These are phyloP conservation scores for Aporophyla lueneburgensis DNA, from an alignment of 2,888 invertebrate species.

Conservation along the genomic window DNA sequence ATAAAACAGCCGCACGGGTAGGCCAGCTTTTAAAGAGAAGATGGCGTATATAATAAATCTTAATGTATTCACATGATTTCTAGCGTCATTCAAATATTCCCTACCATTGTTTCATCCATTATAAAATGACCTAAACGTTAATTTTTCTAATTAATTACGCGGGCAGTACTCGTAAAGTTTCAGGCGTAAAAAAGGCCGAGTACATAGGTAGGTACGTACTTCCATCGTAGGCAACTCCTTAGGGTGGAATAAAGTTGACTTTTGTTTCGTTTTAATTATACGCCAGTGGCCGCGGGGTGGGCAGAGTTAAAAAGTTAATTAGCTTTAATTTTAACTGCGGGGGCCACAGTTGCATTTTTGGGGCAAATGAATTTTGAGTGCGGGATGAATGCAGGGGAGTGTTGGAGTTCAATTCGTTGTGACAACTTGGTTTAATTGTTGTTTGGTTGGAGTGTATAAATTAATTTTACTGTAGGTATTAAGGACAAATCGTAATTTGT, in stretches of 20 bases:
- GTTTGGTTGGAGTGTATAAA: slow-evolving; percentile 16
- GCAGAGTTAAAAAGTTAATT: slow-evolving; percentile 87
- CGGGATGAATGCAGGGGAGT: slow-evolving; percentile 34
- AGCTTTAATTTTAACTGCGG: slow-evolving; percentile 86
- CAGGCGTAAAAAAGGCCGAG: slow-evolving; percentile 67
- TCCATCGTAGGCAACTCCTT: slow-evolving; percentile 73
- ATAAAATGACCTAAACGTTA: slow-evolving; percentile 47
- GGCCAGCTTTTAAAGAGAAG: not conserved
- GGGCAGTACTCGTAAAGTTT: slow-evolving; percentile 56
- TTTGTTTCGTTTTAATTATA: slow-evolving; percentile 88
- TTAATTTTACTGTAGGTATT: not conserved
- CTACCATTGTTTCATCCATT: slow-evolving; percentile 36
- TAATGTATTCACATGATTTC: not conserved
- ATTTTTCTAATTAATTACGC: slow-evolving; percentile 65
- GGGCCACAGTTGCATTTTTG: slow-evolving; percentile 66
- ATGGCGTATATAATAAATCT: not conserved
- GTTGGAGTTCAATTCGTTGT: not conserved
- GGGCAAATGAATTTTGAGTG: slow-evolving; percentile 59
- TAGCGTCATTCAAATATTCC: slow-evolving; percentile 3
- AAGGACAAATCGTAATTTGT: not conserved
- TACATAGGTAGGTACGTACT: slow-evolving; percentile 12
- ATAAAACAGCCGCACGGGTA: no score
- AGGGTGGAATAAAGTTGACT: slow-evolving; percentile 83
- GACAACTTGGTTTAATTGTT: slow-evolving; percentile 40
- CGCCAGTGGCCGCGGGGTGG: slow-evolving; percentile 75